Percentiles rank a stretch among this genome's conserved stretches.
These are phyloP conservation scores for Steinernema hermaphroditum DNA, from an alignment of 2,888 invertebrate species.

Conservation along the genomic window DNA sequence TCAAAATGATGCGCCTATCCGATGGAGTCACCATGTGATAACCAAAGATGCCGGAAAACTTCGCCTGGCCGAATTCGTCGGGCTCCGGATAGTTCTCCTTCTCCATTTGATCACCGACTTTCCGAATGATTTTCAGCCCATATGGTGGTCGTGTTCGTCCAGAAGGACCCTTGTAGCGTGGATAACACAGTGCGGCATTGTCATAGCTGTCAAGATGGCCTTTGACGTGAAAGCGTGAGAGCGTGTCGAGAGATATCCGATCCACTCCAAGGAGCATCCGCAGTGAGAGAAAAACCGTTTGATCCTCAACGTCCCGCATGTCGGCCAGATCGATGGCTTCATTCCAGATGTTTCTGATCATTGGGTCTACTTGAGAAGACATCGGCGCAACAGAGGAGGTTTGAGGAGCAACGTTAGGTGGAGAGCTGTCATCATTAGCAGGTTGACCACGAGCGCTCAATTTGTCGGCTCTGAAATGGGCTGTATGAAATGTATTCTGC, in stretches of 20 bases:
- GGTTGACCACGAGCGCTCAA: not conserved
- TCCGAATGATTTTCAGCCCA: slow-evolving; percentile 61
- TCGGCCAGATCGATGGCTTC: slow-evolving; percentile 48
- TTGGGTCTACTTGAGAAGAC: slow-evolving; percentile 37
- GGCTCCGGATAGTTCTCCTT: slow-evolving; percentile 63
- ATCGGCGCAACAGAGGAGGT: not conserved
- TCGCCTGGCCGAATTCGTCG: slow-evolving; percentile 47
- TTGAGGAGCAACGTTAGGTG: not conserved
- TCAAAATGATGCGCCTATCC: slow-evolving; percentile 55
- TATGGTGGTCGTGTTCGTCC: slow-evolving; percentile 55
- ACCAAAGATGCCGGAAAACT: slow-evolving; percentile 64
- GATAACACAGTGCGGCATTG: slow-evolving; percentile 62
- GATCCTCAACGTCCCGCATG: slow-evolving; percentile 48
- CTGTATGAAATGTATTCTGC: too few relatives aligned
- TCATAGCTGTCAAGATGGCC: slow-evolving; percentile 63
- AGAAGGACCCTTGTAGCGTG: slow-evolving; percentile 57
- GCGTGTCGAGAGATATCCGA: slow-evolving; percentile 57
- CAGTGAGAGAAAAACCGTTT: slow-evolving; percentile 50
- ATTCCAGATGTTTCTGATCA: slow-evolving; percentile 44
- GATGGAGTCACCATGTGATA: slow-evolving; percentile 62
- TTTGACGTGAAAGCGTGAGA: slow-evolving; percentile 58
- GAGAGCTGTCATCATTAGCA: not conserved
- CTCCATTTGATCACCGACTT: slow-evolving; percentile 60
- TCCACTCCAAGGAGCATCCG: slow-evolving; percentile 61
- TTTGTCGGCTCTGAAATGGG: not conserved